Conservation (phyloP, 2,113 vertebrate genomes). For the Perca schrenkii region DNA sequence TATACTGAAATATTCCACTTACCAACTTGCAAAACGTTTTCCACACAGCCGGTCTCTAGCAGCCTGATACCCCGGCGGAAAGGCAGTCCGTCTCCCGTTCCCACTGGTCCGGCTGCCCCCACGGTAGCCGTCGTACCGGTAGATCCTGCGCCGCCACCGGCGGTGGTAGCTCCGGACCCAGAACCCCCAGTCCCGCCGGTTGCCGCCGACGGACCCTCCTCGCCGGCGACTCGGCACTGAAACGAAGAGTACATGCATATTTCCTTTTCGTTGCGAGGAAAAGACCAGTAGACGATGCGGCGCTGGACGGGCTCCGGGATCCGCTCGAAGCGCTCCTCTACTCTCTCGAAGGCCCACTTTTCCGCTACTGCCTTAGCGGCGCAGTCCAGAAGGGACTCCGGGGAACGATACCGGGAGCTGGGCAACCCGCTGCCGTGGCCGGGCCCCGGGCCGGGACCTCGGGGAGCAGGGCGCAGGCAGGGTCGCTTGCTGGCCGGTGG, state of each 20-base stretch:
- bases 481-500: constrained; percentile 91
- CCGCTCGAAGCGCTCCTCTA: constrained; percentile 96
- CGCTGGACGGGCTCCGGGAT: constrained; percentile 97
- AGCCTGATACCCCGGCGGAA: constrained; percentile 95
- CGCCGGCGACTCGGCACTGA: constrained; percentile 89
- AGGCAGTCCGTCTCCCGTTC: constrained; percentile 89
- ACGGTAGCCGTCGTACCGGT: constrained; percentile 70
- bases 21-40: constrained; percentile 99
- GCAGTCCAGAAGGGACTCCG: constrained; percentile 95
- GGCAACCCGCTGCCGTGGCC: constrained; percentile 80
- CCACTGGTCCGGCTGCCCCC: constrained; percentile 75
- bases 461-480: constrained; percentile 88
- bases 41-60: constrained; percentile 95
- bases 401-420: constrained; percentile 86
- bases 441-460: constrained; percentile 85
- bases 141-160: constrained; percentile 75
- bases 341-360: constrained; percentile 97
- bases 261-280: constrained; percentile 95
- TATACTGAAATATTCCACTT: constrained; percentile 79
- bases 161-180: constrained; percentile 75
- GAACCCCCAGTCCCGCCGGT: constrained; percentile 70
- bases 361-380: constrained; percentile 95
- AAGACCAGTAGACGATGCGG: constrained; percentile 97
- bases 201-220: constrained; percentile 80
- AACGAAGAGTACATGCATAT: constrained; percentile 99